Conservation (phyloP, 2,113 vertebrate species). For the Tragelaphus strepsiceros region DNA sequence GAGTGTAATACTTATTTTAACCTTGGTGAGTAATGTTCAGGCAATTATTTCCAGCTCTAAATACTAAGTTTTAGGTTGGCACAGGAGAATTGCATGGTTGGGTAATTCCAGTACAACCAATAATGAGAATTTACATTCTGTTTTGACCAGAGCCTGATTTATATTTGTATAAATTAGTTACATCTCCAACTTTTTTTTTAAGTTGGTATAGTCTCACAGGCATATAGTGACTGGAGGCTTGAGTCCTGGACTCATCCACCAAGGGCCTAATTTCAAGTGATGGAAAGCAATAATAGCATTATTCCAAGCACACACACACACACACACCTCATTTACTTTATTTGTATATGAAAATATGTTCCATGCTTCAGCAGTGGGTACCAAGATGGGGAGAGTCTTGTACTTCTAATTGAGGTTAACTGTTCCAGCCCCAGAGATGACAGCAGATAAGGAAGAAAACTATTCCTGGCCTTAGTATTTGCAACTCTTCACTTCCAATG, state of each 20-base stretch:
- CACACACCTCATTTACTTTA: not conserved
- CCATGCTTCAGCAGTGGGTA: not conserved
- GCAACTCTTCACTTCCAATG: not conserved
- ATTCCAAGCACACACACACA: not conserved
- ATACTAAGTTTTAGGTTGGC: conserved; percentile 60
- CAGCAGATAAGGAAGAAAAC: not conserved
- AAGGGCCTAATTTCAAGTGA: not conserved
- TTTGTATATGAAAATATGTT: not conserved
- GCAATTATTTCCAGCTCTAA: conserved; percentile 65
- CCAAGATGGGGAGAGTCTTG: not conserved
- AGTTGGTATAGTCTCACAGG: not conserved
- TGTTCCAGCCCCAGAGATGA: not conserved
- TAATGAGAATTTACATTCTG: not conserved
- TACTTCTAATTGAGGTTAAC: not conserved
- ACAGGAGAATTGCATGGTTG: conserved; percentile 50
- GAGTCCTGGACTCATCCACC: not conserved
- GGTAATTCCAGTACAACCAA: not conserved
- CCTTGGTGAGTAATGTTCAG: conserved; percentile 57
- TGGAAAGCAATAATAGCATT: not conserved
- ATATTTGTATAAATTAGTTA: not conserved
- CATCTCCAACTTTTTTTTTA: not conserved
- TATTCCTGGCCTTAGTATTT: not conserved
- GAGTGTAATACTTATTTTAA: conserved; percentile 45
- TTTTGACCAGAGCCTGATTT: conserved; percentile 44
- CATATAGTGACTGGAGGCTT: not conserved